These are phyloP conservation scores for Alfaro cultratus DNA, from an alignment of 2,797 vertebrate species.

Conservation along the genomic window DNA sequence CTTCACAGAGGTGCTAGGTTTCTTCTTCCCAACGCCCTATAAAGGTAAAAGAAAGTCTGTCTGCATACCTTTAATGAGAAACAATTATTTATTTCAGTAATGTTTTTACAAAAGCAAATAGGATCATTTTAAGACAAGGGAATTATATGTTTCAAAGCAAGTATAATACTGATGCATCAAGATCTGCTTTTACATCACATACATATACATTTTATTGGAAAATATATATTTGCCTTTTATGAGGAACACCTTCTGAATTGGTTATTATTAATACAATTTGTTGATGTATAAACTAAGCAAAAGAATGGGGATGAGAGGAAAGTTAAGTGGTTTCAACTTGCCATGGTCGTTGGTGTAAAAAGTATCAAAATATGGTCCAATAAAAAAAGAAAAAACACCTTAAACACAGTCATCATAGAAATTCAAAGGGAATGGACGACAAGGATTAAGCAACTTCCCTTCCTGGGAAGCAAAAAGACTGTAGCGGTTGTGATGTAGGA, in stretches of 20 bases:
- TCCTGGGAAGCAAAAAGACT: too few species aligned
- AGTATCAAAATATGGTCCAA: neutral
- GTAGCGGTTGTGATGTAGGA: too few species aligned
- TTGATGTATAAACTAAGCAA: neutral
- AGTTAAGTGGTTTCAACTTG: neutral
- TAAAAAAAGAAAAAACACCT: neutral
- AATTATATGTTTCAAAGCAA: neutral
- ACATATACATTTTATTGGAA: neutral
- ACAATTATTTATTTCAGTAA: neutral
- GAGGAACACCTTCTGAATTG: neutral
- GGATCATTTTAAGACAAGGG: neutral
- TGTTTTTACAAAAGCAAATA: neutral
- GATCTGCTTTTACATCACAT: neutral
- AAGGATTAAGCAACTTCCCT: too few species aligned
- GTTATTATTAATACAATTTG: neutral
- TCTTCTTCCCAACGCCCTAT: slow-evolving; percentile 1
- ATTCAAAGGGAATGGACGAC: neutral
- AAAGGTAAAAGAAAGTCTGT: neutral
- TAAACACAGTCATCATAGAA: neutral
- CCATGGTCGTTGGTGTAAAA: neutral
- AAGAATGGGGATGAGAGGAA: neutral
- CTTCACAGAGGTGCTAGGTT: slow-evolving; percentile 1
- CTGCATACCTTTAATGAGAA: neutral
- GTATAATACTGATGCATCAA: neutral
- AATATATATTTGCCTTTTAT: neutral